phyloP scores from a whole-genome alignment of 2,888 invertebrate species.

The Microdon myrmicae region DNA sequence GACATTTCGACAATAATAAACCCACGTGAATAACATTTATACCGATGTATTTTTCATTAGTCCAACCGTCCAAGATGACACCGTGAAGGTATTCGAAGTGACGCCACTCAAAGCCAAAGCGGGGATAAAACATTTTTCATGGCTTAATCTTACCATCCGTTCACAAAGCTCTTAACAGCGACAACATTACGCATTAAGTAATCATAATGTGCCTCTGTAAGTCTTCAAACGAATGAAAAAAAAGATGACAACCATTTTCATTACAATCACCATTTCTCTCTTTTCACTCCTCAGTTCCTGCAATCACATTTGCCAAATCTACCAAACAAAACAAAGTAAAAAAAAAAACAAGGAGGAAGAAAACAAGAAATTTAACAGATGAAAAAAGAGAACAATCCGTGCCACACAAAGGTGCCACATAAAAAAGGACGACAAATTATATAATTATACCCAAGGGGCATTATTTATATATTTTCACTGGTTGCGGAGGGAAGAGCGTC shows the following conservation, averaged over 20 bases:
- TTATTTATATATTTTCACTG: slow-evolving; percentile 39
- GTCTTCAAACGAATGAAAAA: slow-evolving; percentile 37
- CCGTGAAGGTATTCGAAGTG: too few relatives aligned
- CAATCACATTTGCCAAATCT: slow-evolving; percentile 33
- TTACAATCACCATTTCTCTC: slow-evolving; percentile 22
- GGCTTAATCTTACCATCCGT: slow-evolving; percentile 25
- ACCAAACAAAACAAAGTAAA: slow-evolving; percentile 20
- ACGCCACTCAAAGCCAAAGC: too few relatives aligned
- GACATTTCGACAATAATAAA: too few relatives aligned
- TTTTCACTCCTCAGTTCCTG: neutral
- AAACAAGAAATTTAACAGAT: too few relatives aligned
- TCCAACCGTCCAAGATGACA: too few relatives aligned
- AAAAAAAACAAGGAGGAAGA: slow-evolving; percentile 8
- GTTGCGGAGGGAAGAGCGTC: slow-evolving; percentile 9
- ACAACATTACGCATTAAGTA: slow-evolving; percentile 31
- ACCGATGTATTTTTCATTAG: too few relatives aligned
- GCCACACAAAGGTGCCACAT: slow-evolving; percentile 14
- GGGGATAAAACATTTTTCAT: too few relatives aligned
- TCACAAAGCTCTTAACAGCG: slow-evolving; percentile 11
- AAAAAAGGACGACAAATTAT: slow-evolving; percentile 48
- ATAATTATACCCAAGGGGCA: slow-evolving; percentile 48
- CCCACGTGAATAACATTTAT: too few relatives aligned
- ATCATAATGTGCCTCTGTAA: slow-evolving; percentile 40
- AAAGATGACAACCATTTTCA: slow-evolving; percentile 47
- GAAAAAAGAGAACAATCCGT: slow-evolving; percentile 28